Conservation (phyloP, 2,113 vertebrate species). For the Anthoscopus minutus region DNA sequence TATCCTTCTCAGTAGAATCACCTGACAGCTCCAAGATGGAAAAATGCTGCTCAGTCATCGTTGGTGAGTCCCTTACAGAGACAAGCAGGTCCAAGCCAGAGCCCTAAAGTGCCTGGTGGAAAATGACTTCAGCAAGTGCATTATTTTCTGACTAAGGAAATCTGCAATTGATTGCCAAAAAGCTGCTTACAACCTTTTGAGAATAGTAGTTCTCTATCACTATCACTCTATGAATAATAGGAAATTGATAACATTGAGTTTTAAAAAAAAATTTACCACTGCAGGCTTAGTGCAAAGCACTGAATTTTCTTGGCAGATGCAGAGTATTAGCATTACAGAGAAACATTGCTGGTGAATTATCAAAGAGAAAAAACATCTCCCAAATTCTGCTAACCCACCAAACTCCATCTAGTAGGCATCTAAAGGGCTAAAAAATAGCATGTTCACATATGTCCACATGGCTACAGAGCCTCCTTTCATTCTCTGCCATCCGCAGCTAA, state of each 20-base stretch:
- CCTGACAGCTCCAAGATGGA: background rate
- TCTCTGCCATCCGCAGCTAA: background rate
- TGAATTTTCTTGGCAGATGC: background rate
- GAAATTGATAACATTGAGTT: background rate
- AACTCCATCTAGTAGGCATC: background rate
- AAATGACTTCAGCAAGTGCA: background rate
- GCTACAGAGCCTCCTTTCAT: background rate
- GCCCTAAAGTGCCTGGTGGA: background rate
- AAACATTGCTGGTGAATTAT: background rate
- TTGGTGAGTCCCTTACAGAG: background rate
- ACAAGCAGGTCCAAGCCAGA: background rate
- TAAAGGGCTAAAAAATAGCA: background rate
- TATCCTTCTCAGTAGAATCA: background rate
- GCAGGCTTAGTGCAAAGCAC: background rate
- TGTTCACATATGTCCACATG: accelerated
- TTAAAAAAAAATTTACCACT: background rate
- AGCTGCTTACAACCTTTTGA: background rate
- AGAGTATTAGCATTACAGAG: background rate
- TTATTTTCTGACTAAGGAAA: background rate
- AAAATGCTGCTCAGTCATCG: background rate
- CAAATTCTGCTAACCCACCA: background rate
- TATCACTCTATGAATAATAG: background rate
- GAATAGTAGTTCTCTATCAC: background rate
- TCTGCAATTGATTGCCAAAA: background rate
- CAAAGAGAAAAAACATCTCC: background rate